Base-by-base conservation (phyloP, 2,113 vertebrate species). In the Pseudopodoces humilis region DNA sequence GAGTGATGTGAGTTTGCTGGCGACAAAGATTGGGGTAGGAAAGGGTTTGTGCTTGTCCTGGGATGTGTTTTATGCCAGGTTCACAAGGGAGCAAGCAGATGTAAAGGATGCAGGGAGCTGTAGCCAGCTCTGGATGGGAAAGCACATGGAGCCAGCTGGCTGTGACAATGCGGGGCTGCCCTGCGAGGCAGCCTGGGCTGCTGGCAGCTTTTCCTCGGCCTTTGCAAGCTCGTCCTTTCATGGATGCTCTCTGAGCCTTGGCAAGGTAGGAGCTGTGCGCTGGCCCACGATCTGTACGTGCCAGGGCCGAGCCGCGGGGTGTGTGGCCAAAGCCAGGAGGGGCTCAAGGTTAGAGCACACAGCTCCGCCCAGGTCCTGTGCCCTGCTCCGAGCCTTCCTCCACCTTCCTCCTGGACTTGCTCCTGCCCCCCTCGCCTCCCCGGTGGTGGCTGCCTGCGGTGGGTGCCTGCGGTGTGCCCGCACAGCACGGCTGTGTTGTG, bases 391-490 rank as follows among this genome's bases (percentile, higher is more conserved):
- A 77, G 47, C 72, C 41, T 72, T 69, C 63, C 62, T 76, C 28
- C 37, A 3, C 19, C 43, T 65, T 56, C n/a, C 33, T 52, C 28
- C 35, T 49, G 6, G 2, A 11, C 67, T 58, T 76, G 35, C 22
- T 59, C 22, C 49, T 25, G 62, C 19, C 10, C 23, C 11, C 3
- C 1, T 17, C 14, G 11, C 31, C 8, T 43, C 24, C 22, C 28
- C 1, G 1, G 17, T 3, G 5, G 25, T 1, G 3, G 37, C 64
- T 2, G 3, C 46, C 39, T 7, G 41, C n/a, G 11, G 43, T 3
- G 14, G 44, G 64, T 1, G 4, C 64, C 72, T 7, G 35, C 0
- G 2, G 35, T 58, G 77, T 64, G 28, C 43, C 76, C 37, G 0
- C 9, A 39, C 77, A 59, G 55, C 28, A 2, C 1, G 6, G 25